These are phyloP conservation scores for Amblyjoppa proteus DNA, from an alignment of 2,888 invertebrate species.

Conservation along the genomic window DNA sequence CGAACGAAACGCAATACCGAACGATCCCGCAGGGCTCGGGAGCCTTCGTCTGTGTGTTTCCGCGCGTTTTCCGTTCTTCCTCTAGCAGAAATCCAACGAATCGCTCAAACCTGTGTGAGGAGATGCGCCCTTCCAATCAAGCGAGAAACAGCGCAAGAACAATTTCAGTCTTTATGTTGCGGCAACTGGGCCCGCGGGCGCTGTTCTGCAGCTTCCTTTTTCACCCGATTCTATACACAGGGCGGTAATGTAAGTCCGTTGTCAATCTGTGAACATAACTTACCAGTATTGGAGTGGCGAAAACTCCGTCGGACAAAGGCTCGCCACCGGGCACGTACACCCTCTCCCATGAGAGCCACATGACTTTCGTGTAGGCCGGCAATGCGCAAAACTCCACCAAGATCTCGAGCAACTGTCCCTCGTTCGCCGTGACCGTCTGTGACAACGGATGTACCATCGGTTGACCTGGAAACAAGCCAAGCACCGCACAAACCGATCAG, in stretches of 20 bases:
- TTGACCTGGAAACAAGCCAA: constrained; percentile 86
- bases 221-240: neutral
- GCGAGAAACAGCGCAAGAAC: constrained; percentile 51
- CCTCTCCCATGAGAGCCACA: constrained; percentile 88
- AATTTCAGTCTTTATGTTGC: constrained; percentile 49
- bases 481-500: constrained; percentile 61
- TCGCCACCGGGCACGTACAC: constrained; percentile 87
- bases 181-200: constrained; percentile 33
- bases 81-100: constrained; percentile 60
- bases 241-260: too few species aligned
- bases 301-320: constrained; percentile 82
- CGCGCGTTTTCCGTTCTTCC: neutral
- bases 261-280: constrained; percentile 15
- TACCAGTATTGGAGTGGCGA: constrained; percentile 62
- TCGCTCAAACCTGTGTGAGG: constrained; percentile 54
- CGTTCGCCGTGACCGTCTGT: constrained; percentile 89
- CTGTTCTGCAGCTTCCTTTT: neutral
- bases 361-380: constrained; percentile 88
- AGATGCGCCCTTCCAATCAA: constrained; percentile 48
- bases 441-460: constrained; percentile 89
- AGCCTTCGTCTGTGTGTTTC: neutral
- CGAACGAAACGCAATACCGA: constrained; percentile 8
- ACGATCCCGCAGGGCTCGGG: constrained; percentile 8
- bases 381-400: constrained; percentile 92
- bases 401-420: constrained; percentile 89